Evolutionary conservation across 1,140 invertebrate genomes (phyloP).

Genomic region (Oncopeltus fasciatus): DNA sequence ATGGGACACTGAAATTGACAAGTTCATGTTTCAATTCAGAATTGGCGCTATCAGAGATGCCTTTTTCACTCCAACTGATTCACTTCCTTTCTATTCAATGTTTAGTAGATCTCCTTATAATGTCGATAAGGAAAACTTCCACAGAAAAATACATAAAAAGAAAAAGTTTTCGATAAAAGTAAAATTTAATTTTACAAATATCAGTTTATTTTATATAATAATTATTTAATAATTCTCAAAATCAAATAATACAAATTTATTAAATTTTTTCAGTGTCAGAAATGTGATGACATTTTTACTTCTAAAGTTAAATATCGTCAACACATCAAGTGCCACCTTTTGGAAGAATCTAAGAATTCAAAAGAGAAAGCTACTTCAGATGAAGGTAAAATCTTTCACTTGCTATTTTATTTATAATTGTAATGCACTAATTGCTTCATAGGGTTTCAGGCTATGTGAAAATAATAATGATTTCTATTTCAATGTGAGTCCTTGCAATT

Average conservation of each 20-base stretch:
- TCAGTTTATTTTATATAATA: background rate
- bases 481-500: background rate
- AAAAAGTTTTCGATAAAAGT: slow-evolving; percentile 17
- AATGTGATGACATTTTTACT: slow-evolving; percentile 29
- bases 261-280: slow-evolving; percentile 26
- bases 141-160: slow-evolving; percentile 25
- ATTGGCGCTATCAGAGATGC: slow-evolving; percentile 8
- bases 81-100: slow-evolving; percentile 10
- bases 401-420: background rate
- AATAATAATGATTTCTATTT: background rate
- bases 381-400: background rate
- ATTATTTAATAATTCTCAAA: background rate
- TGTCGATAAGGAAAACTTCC: slow-evolving; percentile 15
- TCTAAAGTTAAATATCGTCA: slow-evolving; percentile 29
- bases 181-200: background rate
- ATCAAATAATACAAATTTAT: background rate
- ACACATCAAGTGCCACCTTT: slow-evolving; percentile 27
- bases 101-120: slow-evolving; percentile 15
- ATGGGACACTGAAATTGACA: slow-evolving; percentile 27
- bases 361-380: background rate
- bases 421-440: background rate
- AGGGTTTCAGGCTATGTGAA: background rate
- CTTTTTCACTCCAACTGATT: background rate
- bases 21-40: slow-evolving; percentile 26
- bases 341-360: background rate